Evolutionary conservation across 2,797 vertebrate species (phyloP).

Genomic region (Cichlasoma orientale): DNA sequence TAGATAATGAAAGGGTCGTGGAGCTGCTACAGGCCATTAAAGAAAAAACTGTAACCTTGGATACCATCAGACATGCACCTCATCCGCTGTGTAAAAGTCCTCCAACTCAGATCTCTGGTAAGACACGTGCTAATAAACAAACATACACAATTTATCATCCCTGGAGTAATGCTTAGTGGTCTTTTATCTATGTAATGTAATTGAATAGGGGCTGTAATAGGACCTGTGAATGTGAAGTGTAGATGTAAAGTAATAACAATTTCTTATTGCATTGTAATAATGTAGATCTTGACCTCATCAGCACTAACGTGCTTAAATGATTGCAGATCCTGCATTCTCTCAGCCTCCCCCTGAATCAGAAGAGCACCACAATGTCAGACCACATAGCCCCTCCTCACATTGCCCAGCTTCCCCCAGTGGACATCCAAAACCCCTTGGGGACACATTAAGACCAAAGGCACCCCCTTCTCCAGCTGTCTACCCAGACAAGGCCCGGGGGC

Average conservation of each 20-base stretch:
- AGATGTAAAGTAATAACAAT: neutral
- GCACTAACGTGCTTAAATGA: slow-evolving; percentile 47
- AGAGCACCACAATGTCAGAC: slow-evolving; percentile 75
- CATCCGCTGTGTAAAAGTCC: slow-evolving; percentile 87
- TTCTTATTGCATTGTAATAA: neutral
- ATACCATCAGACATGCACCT: slow-evolving; percentile 84
- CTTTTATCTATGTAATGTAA: neutral
- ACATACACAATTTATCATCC: neutral
- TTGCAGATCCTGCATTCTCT: slow-evolving; percentile 80
- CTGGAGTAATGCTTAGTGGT: neutral
- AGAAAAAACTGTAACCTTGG: slow-evolving; percentile 89
- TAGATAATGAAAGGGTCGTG: slow-evolving; percentile 93
- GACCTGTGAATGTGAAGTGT: neutral
- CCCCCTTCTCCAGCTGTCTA: slow-evolving; percentile 68
- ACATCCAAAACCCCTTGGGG: slow-evolving; percentile 81
- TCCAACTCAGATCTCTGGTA: slow-evolving; percentile 78
- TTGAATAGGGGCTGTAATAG: neutral
- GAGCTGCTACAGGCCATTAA: slow-evolving; percentile 95
- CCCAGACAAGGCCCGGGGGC: slow-evolving; percentile 85
- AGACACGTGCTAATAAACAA: slow-evolving; percentile 59
- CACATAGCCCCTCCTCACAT: slow-evolving; percentile 75
- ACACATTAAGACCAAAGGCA: slow-evolving; percentile 86
- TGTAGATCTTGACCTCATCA: slow-evolving; percentile 33
- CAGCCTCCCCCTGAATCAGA: slow-evolving; percentile 82
- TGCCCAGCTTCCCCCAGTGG: slow-evolving; percentile 79